These are phyloP conservation scores for Lepisosteus oculatus DNA, from an alignment of 2,113 vertebrate species.

Conservation along the genomic window DNA sequence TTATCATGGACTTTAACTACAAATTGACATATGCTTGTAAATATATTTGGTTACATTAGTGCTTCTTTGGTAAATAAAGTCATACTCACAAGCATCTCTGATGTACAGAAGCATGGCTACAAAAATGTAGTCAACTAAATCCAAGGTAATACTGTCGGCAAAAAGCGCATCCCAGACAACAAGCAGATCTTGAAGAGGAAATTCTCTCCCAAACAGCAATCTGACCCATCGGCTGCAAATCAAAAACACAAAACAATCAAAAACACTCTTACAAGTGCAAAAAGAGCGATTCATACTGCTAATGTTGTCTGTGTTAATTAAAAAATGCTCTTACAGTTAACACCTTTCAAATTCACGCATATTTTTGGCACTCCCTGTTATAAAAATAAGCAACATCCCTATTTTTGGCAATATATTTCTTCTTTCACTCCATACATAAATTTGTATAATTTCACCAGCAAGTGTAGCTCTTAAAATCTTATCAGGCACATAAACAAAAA, in stretches of 20 bases:
- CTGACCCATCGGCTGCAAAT: slow-evolving; percentile 73
- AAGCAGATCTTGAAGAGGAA: slow-evolving; percentile 91
- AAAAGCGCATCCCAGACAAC: slow-evolving; percentile 96
- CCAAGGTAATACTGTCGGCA: slow-evolving; percentile 87
- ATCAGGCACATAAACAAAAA: too few species aligned
- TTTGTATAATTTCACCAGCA: too few species aligned
- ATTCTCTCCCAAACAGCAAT: slow-evolving; percentile 89
- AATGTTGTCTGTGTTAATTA: too few species aligned
- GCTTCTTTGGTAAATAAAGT: slow-evolving; percentile 66
- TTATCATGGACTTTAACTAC: slow-evolving; percentile 71
- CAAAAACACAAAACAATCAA: background rate
- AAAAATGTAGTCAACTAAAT: slow-evolving; percentile 94
- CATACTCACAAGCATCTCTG: slow-evolving; percentile 87
- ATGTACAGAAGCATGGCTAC: slow-evolving; percentile 97
- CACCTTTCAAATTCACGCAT: too few species aligned
- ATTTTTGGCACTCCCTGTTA: too few species aligned
- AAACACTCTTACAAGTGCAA: too few species aligned
- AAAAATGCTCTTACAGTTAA: too few species aligned
- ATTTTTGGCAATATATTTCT: too few species aligned
- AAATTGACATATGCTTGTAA: slow-evolving; percentile 75
- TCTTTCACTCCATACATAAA: too few species aligned
- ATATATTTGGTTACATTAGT: slow-evolving; percentile 78
- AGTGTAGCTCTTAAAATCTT: too few species aligned
- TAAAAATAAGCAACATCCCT: too few species aligned
- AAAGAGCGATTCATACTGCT: too few species aligned